These are phyloP conservation scores for Trachemys scripta DNA, from an alignment of 2,113 vertebrate genomes.

Conservation along the genomic window DNA sequence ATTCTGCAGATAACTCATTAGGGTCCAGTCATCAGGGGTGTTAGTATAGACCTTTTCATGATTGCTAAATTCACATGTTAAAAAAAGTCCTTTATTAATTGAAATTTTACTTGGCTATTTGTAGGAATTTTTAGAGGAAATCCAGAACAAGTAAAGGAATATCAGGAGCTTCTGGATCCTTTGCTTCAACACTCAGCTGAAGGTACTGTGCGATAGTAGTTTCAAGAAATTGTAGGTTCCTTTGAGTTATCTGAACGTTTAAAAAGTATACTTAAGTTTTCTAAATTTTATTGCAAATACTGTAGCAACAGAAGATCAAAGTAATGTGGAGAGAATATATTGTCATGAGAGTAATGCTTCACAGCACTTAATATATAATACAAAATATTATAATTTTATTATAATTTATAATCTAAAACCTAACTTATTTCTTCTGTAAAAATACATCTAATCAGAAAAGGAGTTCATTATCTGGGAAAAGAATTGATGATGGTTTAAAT, in stretches of 20 bases:
- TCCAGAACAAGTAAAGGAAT: slow-evolving; percentile 91
- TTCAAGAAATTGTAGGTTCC: background rate
- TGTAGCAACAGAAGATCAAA: background rate
- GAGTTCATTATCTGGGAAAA: background rate
- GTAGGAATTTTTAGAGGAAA: slow-evolving; percentile 93
- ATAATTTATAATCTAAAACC: background rate
- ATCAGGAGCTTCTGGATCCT: slow-evolving; percentile 89
- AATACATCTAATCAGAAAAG: background rate
- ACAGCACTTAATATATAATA: background rate
- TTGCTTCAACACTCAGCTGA: slow-evolving; percentile 91
- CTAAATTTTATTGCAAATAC: background rate
- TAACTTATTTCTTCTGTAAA: background rate
- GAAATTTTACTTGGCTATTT: slow-evolving; percentile 45
- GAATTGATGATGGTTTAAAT: background rate
- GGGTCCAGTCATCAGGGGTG: background rate
- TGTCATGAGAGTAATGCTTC: background rate
- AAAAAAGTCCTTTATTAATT: background rate
- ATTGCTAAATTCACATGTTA: background rate
- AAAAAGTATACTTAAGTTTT: background rate
- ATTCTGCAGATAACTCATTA: background rate
- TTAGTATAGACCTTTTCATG: background rate
- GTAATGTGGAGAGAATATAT: background rate
- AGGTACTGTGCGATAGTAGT: slow-evolving; percentile 78
- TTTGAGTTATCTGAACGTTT: background rate
- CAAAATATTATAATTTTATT: background rate